phyloP scores from a whole-genome alignment of 1,140 invertebrate species.

The Drosophila pallidifrons region DNA sequence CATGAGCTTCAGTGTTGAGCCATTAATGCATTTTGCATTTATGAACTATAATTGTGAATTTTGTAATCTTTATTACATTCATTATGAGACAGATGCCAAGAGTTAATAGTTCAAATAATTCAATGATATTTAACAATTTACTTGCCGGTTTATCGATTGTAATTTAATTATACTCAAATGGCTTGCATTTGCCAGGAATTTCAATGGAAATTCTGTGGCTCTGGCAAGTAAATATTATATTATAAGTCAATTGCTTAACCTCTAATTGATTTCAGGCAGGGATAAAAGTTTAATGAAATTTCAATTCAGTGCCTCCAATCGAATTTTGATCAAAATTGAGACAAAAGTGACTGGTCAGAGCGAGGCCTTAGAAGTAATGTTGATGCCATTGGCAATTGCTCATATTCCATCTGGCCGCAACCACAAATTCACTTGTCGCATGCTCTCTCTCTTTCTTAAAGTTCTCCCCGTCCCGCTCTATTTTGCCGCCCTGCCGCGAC shows the following conservation, averaged over 20 bases:
- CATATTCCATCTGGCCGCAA: slow-evolving; percentile 69
- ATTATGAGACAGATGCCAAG: not conserved
- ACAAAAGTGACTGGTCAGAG: not conserved
- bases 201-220: slow-evolving; percentile 7
- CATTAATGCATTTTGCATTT: slow-evolving; percentile 9
- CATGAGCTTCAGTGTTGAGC: not conserved
- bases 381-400: slow-evolving; percentile 62
- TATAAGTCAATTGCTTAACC: slow-evolving; percentile 25
- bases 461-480: not conserved
- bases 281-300: slow-evolving; percentile 36
- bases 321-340: slow-evolving; percentile 16
- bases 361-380: slow-evolving; percentile 2
- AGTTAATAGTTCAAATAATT: no score
- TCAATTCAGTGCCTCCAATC: slow-evolving; percentile 15
- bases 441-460: slow-evolving; percentile 7
- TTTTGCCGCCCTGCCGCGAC: not conserved
- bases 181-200: not conserved
- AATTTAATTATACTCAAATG: slow-evolving; percentile 15
- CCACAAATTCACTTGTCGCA: slow-evolving; percentile 61
- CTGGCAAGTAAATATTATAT: slow-evolving; percentile 18
- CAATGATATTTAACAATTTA: slow-evolving; percentile 5
- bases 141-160: slow-evolving; percentile 9
- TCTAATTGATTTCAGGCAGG: slow-evolving; percentile 35
- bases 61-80: not conserved
- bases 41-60: not conserved